Percentiles rank a stretch among this genome's conserved stretches.
Conservation (phyloP, 2,113 vertebrate genomes). For the Halcyon senegalensis region DNA sequence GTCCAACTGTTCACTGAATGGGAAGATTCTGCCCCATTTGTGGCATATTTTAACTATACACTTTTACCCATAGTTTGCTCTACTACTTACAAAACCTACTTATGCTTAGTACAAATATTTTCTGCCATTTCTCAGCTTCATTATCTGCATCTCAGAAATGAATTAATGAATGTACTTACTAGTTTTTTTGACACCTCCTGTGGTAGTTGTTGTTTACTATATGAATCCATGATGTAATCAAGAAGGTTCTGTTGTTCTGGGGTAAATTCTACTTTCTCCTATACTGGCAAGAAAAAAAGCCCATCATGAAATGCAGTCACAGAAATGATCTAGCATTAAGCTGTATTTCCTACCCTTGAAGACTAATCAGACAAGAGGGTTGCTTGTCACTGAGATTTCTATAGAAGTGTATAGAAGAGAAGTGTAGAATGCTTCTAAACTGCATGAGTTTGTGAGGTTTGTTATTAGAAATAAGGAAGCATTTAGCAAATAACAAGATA, state of each 20-base stretch:
- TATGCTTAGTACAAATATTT: background rate
- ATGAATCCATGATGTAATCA: constrained; percentile 89
- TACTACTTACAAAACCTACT: background rate
- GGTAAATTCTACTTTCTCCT: constrained; percentile 91
- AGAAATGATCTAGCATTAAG: background rate
- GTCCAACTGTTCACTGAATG: background rate
- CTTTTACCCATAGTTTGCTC: background rate
- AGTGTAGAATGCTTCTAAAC: background rate
- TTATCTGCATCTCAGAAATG: background rate
- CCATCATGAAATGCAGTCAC: constrained; percentile 16
- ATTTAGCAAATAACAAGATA: background rate
- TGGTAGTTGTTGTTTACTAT: constrained; percentile 91
- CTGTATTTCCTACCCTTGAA: background rate
- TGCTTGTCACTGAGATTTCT: background rate
- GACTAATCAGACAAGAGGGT: background rate
- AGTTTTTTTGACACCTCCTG: constrained; percentile 93
- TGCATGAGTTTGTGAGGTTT: background rate
- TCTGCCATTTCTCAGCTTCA: background rate
- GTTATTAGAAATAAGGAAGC: background rate
- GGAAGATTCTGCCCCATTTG: background rate
- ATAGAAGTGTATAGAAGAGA: background rate
- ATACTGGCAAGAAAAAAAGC: constrained; percentile 71
- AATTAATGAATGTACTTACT: constrained; percentile 74
- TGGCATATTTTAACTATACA: background rate
- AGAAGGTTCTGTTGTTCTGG: constrained; percentile 87